Percentiles rank a stretch among this genome's conserved stretches.
Evolutionary conservation across 35 echinoderm and acorn worm genomes (phyloP).

Genomic region (Lytechinus variegatus): DNA sequence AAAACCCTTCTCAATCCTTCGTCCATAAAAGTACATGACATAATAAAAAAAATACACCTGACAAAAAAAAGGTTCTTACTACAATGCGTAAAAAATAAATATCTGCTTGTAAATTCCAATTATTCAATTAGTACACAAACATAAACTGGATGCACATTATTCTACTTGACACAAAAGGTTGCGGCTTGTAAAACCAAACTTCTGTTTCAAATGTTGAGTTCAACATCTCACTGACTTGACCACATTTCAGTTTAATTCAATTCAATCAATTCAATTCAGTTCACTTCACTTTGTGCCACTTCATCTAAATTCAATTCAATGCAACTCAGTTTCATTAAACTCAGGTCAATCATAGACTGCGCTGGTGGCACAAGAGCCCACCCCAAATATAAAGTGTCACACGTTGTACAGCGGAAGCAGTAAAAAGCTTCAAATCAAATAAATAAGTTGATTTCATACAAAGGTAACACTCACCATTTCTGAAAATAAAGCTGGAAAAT

Average conservation of each 20-base stretch:
- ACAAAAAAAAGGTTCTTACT: no score
- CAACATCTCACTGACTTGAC: no score
- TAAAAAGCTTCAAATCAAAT: neutral
- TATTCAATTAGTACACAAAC: no score
- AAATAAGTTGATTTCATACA: neutral
- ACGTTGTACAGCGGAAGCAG: neutral
- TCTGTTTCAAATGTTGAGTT: no score
- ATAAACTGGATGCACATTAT: no score
- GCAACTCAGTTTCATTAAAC: neutral
- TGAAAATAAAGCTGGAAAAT: constrained; percentile 5
- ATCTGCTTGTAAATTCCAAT: no score
- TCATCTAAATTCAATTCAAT: neutral
- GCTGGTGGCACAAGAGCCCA: neutral
- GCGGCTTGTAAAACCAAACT: no score
- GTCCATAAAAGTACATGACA: no score
- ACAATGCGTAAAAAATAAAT: no score
- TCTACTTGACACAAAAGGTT: no score
- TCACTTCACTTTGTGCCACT: neutral
- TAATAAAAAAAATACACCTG: no score
- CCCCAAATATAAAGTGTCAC: neutral
- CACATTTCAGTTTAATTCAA: neutral
- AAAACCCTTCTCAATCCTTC: no score
- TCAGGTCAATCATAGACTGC: neutral
- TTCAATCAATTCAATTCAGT: neutral
- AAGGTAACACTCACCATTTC: neutral